phyloP scores from a whole-genome alignment of 2,888 invertebrate species.

The Sphinx pinastri region DNA sequence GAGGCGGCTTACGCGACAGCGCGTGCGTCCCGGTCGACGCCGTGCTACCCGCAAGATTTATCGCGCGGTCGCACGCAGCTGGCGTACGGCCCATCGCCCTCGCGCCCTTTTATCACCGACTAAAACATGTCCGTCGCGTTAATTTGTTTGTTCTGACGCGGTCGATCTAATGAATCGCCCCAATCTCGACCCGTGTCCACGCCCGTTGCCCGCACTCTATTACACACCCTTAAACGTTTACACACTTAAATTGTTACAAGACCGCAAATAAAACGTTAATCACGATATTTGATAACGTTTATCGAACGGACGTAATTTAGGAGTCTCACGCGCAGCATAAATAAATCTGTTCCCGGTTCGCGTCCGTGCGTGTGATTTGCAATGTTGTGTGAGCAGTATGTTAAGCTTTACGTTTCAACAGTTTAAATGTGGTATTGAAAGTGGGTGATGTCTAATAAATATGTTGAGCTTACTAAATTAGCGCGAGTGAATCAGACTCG shows the following conservation, averaged over 20 bases:
- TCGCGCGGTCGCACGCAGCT: constrained; percentile 74
- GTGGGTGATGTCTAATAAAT: constrained; percentile 64
- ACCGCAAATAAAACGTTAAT: constrained; percentile 78
- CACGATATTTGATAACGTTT: constrained; percentile 49
- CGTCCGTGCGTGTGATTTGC: not conserved
- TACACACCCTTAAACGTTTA: constrained; percentile 70
- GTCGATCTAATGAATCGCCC: constrained; percentile 81
- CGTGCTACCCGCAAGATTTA: constrained; percentile 60
- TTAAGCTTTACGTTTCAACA: constrained; percentile 38
- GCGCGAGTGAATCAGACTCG: constrained; percentile 76
- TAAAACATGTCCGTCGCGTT: constrained; percentile 79
- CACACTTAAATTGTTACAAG: constrained; percentile 71
- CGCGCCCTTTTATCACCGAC: constrained; percentile 79
- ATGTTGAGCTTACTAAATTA: constrained; percentile 77
- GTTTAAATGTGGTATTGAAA: constrained; percentile 53
- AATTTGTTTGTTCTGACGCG: constrained; percentile 83
- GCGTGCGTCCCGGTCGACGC: not conserved
- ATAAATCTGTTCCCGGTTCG: constrained; percentile 10
- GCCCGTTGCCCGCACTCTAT: constrained; percentile 54
- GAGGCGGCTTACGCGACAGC: not conserved
- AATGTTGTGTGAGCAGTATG: constrained; percentile 27
- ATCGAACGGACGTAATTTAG: constrained; percentile 1
- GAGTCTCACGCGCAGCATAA: not conserved
- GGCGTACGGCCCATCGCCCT: constrained; percentile 72
- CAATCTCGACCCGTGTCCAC: constrained; percentile 75